Conservation (phyloP, 2,797 vertebrate genomes). For the Gorsachius magnificus region DNA sequence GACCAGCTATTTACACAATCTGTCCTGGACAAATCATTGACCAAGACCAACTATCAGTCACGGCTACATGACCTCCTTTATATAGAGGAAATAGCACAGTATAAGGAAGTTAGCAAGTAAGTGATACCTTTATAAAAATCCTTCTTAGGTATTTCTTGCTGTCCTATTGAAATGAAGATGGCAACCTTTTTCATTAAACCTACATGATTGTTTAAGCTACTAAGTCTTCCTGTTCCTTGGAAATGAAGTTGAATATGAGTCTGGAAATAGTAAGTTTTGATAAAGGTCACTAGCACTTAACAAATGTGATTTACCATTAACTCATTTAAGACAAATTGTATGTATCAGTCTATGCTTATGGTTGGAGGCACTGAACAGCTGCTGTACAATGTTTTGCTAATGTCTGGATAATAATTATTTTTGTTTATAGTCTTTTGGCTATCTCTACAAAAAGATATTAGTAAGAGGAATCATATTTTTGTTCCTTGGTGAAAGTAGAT, state of each 20-base stretch:
- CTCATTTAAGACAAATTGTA: background rate
- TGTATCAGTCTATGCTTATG: background rate
- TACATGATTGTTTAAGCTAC: background rate
- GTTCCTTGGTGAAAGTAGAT: background rate
- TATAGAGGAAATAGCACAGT: conserved; percentile 98
- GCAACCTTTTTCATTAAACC: background rate
- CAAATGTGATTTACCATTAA: background rate
- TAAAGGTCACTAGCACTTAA: background rate
- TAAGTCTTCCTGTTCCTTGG: background rate
- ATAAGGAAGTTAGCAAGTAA: conserved; percentile 99
- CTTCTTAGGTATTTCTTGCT: background rate
- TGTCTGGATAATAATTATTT: background rate
- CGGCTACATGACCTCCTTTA: conserved; percentile 97
- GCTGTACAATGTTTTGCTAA: background rate
- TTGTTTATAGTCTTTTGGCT: background rate
- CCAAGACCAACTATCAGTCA: conserved; percentile 95
- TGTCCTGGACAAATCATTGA: conserved; percentile 95
- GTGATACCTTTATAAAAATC: conserved; percentile 62
- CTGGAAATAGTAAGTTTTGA: background rate
- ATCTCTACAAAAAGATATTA: background rate
- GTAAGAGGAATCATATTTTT: background rate
- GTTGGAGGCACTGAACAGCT: background rate
- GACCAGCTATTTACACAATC: conserved; percentile 99
- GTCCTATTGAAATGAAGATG: background rate
- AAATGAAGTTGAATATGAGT: background rate